Conservation (phyloP, 2,113 vertebrate genomes). For the Nothoprocta perdicaria region DNA sequence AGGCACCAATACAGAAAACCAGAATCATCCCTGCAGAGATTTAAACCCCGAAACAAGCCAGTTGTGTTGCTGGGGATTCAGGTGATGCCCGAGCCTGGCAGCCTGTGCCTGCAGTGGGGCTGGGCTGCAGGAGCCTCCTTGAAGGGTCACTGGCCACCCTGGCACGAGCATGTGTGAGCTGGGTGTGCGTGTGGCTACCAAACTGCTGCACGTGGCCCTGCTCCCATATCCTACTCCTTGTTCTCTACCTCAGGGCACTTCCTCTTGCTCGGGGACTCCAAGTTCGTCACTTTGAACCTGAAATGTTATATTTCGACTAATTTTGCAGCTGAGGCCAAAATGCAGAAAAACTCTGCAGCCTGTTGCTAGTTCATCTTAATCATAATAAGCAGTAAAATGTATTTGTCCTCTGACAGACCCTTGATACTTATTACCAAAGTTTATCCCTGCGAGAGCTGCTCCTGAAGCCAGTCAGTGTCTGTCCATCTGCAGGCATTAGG, state of each 20-base stretch:
- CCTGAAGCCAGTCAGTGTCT: background rate
- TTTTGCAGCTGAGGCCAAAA: constrained; percentile 17
- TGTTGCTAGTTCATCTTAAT: background rate
- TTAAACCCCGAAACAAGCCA: background rate
- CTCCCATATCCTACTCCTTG: background rate
- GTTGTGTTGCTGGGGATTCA: background rate
- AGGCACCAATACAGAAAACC: background rate
- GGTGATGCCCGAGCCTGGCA: background rate
- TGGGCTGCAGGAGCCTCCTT: background rate
- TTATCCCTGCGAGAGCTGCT: background rate
- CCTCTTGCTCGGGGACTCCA: background rate
- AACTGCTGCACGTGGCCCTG: background rate
- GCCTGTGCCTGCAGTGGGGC: background rate
- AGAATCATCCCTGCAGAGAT: background rate
- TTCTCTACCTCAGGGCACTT: background rate
- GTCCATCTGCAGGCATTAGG: background rate
- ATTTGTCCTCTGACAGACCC: background rate
- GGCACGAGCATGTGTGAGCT: background rate
- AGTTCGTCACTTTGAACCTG: background rate
- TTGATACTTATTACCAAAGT: background rate
- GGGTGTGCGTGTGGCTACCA: background rate
- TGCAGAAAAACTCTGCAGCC: background rate
- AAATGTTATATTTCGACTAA: background rate
- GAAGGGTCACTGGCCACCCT: background rate
- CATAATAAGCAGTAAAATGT: background rate